Conservation (phyloP, 1,140 invertebrate genomes). For the Hyphantria cunea region DNA sequence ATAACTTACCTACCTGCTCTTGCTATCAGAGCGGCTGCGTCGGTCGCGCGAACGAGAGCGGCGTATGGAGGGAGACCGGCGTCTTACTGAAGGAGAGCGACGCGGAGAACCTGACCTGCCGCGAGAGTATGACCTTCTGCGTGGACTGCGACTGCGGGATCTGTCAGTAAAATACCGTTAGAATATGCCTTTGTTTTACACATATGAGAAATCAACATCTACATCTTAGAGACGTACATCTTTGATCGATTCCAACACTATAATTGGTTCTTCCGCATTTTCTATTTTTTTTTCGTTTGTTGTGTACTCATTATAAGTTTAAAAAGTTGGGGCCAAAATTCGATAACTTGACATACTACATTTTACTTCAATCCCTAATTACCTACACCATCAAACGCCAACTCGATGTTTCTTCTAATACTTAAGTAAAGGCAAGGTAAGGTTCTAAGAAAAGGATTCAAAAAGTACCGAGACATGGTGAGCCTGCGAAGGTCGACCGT, state of each 20-base stretch:
- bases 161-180: slow-evolving; percentile 40
- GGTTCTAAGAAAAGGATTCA: slow-evolving; percentile 78
- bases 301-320: neutral
- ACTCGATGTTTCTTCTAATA: slow-evolving; percentile 44
- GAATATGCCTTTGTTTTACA: neutral
- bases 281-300: neutral
- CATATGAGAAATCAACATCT: slow-evolving; percentile 12
- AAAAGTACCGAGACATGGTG: slow-evolving; percentile 78
- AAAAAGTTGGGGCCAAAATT: too few species aligned
- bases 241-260: neutral
- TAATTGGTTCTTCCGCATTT: neutral
- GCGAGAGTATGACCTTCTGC: slow-evolving; percentile 69
- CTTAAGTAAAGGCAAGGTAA: slow-evolving; percentile 69
- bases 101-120: slow-evolving; percentile 67
- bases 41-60: slow-evolving; percentile 68
- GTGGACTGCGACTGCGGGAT: slow-evolving; percentile 71
- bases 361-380: slow-evolving; percentile 35
- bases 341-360: neutral
- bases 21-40: slow-evolving; percentile 74
- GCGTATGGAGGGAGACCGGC: slow-evolving; percentile 68
- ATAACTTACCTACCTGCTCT: slow-evolving; percentile 54
- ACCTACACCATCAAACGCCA: slow-evolving; percentile 42
- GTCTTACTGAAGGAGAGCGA: slow-evolving; percentile 66
- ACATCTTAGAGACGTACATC: slow-evolving; percentile 9
- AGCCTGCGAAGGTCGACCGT: slow-evolving; percentile 68